phyloP scores from a whole-genome alignment of 2,797 vertebrate genomes.

The Siniperca obscura region DNA sequence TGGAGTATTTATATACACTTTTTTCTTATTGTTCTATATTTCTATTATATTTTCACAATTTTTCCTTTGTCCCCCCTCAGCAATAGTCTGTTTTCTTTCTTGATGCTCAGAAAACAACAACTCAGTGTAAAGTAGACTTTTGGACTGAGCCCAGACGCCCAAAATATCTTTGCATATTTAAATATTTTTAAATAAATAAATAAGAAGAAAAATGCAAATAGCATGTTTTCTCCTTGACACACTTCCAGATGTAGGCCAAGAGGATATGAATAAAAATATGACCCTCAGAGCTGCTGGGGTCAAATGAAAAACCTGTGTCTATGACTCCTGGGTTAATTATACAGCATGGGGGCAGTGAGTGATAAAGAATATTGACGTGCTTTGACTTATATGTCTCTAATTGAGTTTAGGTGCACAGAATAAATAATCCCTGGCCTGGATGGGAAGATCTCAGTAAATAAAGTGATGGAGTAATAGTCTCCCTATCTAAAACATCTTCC shows the following conservation, averaged over 20 bases:
- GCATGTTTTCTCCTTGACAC: constrained; percentile 14
- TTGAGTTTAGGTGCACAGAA: constrained; percentile 25
- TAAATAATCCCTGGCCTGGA: constrained; percentile 6
- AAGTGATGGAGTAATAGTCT: not conserved
- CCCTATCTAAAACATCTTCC: not conserved
- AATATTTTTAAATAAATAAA: constrained; percentile 17
- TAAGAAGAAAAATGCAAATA: constrained; percentile 18
- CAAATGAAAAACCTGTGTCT: constrained; percentile 31
- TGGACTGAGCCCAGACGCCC: not conserved
- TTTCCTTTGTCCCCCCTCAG: not conserved
- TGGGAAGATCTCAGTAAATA: not conserved
- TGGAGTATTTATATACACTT: not conserved
- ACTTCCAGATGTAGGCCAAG: constrained; percentile 2
- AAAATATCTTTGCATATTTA: constrained; percentile 12
- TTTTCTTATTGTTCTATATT: not conserved
- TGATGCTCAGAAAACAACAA: constrained; percentile 12
- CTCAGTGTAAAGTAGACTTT: not conserved
- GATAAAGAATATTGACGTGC: constrained; percentile 54
- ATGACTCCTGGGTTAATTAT: constrained; percentile 58
- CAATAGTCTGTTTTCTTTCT: not conserved
- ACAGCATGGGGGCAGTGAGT: constrained; percentile 26
- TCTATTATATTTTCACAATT: fast-evolving
- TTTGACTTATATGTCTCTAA: constrained; percentile 42
- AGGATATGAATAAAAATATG: constrained; percentile 25
- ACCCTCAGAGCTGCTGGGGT: constrained; percentile 38